phyloP scores from a whole-genome alignment of 2,888 invertebrate species.

The Thereva nobilitata region DNA sequence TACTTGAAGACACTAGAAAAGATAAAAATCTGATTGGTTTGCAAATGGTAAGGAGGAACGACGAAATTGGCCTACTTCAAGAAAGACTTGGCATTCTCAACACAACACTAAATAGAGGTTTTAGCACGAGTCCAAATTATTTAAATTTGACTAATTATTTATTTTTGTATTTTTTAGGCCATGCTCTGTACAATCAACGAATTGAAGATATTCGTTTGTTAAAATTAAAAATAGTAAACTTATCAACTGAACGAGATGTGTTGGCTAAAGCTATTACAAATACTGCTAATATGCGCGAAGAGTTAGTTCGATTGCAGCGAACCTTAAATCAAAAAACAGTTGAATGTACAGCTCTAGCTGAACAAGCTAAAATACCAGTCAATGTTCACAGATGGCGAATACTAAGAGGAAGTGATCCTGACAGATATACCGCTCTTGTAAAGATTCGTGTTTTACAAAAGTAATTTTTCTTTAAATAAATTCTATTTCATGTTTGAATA shows the following conservation, averaged over 20 bases:
- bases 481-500: too few relatives aligned
- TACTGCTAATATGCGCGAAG: conserved; percentile 79
- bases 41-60: conserved; percentile 81
- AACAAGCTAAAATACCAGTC: conserved; percentile 85
- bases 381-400: conserved; percentile 93
- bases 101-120: conserved; percentile 75
- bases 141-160: neutral
- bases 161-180: conserved; percentile 59
- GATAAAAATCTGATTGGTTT: conserved; percentile 82
- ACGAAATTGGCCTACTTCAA: conserved; percentile 76
- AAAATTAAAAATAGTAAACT: conserved; percentile 77
- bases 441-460: conserved; percentile 85
- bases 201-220: conserved; percentile 83
- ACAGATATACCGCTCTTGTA: conserved; percentile 74
- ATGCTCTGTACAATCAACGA: conserved; percentile 75
- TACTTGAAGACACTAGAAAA: conserved; percentile 72
- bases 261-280: conserved; percentile 73
- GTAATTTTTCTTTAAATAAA: conserved; percentile 53
- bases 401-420: conserved; percentile 85
- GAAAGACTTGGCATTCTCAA: conserved; percentile 80
- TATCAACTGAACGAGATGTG: conserved; percentile 72
- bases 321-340: conserved; percentile 79
- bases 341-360: conserved; percentile 80
- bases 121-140: neutral
- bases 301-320: conserved; percentile 71